These are phyloP conservation scores for Capromys pilorides DNA, from an alignment of 2,797 vertebrate genomes.

Conservation along the genomic window DNA sequence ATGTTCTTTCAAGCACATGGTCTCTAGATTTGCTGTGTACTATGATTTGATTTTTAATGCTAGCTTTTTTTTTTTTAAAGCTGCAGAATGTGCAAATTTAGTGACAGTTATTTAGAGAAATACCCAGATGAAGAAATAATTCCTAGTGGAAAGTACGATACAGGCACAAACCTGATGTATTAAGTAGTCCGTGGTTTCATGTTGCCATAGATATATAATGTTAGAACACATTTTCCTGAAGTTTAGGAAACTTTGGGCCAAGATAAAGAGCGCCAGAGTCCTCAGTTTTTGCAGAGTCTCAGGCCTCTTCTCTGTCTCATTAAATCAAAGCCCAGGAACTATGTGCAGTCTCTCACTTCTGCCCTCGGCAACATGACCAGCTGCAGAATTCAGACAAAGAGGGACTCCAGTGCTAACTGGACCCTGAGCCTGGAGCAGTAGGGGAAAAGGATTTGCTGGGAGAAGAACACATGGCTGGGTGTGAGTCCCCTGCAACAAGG, in stretches of 20 bases:
- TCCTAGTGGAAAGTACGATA: not conserved
- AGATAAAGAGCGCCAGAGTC: not conserved
- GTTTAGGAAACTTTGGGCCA: not conserved
- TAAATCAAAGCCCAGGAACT: not conserved
- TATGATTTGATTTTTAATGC: slow-evolving; percentile 50
- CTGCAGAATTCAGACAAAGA: not conserved
- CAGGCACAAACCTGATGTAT: not conserved
- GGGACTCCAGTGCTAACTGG: not conserved
- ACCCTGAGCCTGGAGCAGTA: not conserved
- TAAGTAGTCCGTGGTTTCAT: not conserved
- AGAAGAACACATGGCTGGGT: not conserved
- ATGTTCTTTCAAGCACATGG: slow-evolving; percentile 53
- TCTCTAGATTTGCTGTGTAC: slow-evolving; percentile 17
- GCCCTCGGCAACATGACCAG: not conserved
- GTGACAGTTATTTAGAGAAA: not conserved
- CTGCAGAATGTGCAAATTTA: slow-evolving; percentile 7
- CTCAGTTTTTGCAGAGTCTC: not conserved
- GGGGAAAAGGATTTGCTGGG: not conserved
- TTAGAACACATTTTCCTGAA: slow-evolving; percentile 18
- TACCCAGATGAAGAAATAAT: slow-evolving; percentile 41
- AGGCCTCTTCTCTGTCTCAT: not conserved
- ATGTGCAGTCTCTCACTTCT: accelerated
- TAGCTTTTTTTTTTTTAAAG: not conserved
- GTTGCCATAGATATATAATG: not conserved
- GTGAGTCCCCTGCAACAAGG: not conserved